These are phyloP conservation scores for Drosophila kohkoa DNA, from an alignment of 1,140 invertebrate species.

Conservation along the genomic window DNA sequence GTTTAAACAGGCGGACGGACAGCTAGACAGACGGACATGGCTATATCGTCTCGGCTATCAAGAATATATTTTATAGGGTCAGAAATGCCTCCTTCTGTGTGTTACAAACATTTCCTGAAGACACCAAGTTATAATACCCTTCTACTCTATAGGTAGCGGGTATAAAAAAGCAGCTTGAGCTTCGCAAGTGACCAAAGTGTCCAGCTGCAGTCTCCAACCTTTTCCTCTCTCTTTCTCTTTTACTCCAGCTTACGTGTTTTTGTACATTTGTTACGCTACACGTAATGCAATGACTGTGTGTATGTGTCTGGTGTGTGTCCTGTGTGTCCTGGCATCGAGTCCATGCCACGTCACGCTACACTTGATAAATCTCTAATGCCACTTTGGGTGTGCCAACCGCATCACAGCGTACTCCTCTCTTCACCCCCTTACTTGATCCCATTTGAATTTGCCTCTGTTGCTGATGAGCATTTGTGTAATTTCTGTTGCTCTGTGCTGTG, in stretches of 20 bases:
- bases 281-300: constrained; percentile 73
- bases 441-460: constrained; percentile 21
- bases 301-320: constrained; percentile 3
- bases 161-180: constrained; percentile 45
- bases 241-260: constrained; percentile 73
- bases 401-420: constrained; percentile 6
- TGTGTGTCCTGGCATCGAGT: constrained; percentile 41
- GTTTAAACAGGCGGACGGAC: too few species aligned
- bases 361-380: constrained; percentile 83
- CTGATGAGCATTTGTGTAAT: constrained; percentile 69
- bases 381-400: constrained; percentile 78
- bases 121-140: too few species aligned
- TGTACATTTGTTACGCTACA: constrained; percentile 83
- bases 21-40: too few species aligned
- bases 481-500: constrained; percentile 60
- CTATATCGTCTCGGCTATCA: too few species aligned
- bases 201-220: constrained; percentile 42
- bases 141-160: too few species aligned
- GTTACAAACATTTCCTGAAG: too few species aligned
- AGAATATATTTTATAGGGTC: too few species aligned
- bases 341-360: constrained; percentile 81
- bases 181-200: constrained; percentile 64
- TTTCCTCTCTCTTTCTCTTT: neutral
- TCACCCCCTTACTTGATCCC: neutral
- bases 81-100: too few species aligned